These are phyloP conservation scores for Champsocephalus esox DNA, from an alignment of 2,797 vertebrate species.

Conservation along the genomic window DNA sequence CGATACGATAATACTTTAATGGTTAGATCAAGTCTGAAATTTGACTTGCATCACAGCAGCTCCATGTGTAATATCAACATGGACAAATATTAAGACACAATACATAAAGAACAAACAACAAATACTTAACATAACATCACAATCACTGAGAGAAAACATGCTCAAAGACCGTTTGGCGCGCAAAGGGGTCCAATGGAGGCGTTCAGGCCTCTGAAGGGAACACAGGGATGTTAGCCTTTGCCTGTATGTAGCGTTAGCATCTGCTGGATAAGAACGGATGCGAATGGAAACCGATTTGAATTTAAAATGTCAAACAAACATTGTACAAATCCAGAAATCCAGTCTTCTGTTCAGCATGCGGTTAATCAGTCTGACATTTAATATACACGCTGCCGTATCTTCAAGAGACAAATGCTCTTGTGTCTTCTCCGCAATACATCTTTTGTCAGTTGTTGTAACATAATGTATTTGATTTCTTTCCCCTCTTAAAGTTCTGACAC, in stretches of 20 bases:
- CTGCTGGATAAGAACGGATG: not conserved
- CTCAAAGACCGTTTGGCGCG: no score
- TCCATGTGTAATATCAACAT: no score
- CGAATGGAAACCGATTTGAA: slow-evolving; percentile 23
- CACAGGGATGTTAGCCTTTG: no score
- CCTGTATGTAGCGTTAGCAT: not conserved
- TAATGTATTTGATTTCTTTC: slow-evolving; percentile 22
- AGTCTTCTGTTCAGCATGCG: slow-evolving; percentile 4
- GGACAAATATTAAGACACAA: no score
- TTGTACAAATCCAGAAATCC: slow-evolving; percentile 2
- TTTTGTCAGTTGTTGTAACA: slow-evolving; percentile 31
- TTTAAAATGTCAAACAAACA: slow-evolving; percentile 48
- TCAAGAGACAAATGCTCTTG: slow-evolving; percentile 5
- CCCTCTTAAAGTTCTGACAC: slow-evolving; percentile 27
- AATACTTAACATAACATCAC: no score
- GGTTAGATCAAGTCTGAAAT: no score
- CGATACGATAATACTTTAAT: no score
- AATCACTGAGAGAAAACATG: no score
- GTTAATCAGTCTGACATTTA: slow-evolving; percentile 23
- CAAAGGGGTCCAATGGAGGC: no score
- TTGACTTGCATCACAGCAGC: no score
- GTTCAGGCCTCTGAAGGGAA: no score
- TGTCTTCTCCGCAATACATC: slow-evolving; percentile 2
- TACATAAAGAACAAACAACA: no score
- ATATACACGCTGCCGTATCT: slow-evolving; percentile 19